These are phyloP conservation scores for Cabera pusaria DNA, from an alignment of 2,888 invertebrate species.

Conservation along the genomic window DNA sequence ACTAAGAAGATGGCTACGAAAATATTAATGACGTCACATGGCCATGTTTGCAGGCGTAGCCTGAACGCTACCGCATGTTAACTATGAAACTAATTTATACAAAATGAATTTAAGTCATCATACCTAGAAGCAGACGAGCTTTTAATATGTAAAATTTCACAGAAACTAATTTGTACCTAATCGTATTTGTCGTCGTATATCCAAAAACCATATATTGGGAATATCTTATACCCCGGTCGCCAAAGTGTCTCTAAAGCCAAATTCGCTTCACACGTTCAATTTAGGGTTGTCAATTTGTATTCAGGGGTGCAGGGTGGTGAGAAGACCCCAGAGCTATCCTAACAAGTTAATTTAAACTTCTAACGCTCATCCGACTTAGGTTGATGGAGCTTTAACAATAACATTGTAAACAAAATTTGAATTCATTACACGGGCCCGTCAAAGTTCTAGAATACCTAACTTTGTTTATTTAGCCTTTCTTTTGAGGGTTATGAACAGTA, in stretches of 20 bases:
- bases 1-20: no score
- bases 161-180: no score
- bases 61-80: no score
- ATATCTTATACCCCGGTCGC: constrained; percentile 1
- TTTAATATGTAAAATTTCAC: no score
- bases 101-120: no score
- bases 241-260: constrained; percentile 29
- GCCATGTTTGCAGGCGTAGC: no score
- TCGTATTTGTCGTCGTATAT: no score
- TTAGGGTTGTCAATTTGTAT: constrained; percentile 61
- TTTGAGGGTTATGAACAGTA: no score
- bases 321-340: constrained; percentile 46
- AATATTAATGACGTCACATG: no score
- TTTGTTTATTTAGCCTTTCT: constrained; percentile 7
- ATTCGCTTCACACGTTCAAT: constrained; percentile 52
- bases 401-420: constrained; percentile 55
- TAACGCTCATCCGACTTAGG: constrained; percentile 61
- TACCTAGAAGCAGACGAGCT: no score
- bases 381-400: constrained; percentile 57
- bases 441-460: constrained; percentile 10
- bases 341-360: constrained; percentile 77
- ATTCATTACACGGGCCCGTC: constrained; percentile 33
- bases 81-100: no score
- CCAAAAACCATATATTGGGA: no score
- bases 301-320: constrained; percentile 54